Conservation (phyloP, 2,113 vertebrate species). For the Malaclemys terrapin region DNA sequence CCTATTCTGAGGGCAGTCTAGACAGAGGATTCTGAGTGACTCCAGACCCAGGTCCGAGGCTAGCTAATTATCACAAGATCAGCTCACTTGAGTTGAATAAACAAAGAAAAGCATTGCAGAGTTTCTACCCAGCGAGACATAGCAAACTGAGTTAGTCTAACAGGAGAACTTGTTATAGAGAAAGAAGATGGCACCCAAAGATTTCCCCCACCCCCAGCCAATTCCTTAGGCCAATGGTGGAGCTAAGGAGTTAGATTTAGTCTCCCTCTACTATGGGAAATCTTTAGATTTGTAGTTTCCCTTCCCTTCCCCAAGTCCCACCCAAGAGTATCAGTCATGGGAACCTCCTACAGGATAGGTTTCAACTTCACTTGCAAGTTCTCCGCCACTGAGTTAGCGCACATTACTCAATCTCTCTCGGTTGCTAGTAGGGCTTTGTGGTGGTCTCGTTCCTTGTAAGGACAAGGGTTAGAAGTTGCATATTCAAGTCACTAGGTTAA, state of each 20-base stretch:
- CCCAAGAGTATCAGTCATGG: background rate
- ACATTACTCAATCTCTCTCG: background rate
- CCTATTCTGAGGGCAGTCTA: background rate
- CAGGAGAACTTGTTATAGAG: background rate
- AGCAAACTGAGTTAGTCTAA: background rate
- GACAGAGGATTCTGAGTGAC: background rate
- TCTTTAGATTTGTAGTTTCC: background rate
- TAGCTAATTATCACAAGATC: background rate
- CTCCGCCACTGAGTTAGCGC: background rate
- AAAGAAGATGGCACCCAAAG: fast-evolving
- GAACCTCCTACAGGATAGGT: background rate
- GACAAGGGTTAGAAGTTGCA: background rate
- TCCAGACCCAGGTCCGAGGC: background rate
- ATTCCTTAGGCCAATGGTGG: background rate
- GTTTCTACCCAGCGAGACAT: background rate
- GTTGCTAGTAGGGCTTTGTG: background rate
- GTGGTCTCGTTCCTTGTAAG: background rate
- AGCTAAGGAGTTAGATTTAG: background rate
- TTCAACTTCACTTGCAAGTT: background rate
- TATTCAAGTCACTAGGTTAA: background rate
- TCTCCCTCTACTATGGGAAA: background rate
- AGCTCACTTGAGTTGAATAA: background rate
- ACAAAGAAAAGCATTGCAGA: background rate
- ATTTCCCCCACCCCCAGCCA: fast-evolving
- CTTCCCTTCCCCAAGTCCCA: background rate